Conservation (phyloP, 1,140 invertebrate species). For the Drosophila sucinea region DNA sequence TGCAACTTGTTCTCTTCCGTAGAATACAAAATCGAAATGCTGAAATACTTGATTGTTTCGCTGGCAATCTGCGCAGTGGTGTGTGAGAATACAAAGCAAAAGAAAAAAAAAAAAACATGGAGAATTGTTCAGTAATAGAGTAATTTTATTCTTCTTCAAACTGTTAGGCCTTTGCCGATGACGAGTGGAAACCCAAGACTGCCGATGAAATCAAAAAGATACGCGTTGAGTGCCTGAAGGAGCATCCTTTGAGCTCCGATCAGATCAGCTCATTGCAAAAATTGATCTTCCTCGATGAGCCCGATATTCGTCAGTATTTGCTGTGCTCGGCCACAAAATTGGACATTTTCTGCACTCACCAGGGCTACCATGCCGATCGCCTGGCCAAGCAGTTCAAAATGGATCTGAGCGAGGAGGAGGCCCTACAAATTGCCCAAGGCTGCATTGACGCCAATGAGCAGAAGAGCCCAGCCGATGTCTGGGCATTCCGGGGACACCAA, state of each 20-base stretch:
- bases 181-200: conserved; percentile 63
- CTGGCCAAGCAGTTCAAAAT: conserved; percentile 80
- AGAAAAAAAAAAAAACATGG: background rate
- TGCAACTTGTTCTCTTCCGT: conserved; percentile 24
- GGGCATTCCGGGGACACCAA: conserved; percentile 75
- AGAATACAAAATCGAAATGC: conserved; percentile 43
- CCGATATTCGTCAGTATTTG: conserved; percentile 69
- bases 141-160: conserved; percentile 1
- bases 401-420: conserved; percentile 72
- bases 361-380: conserved; percentile 77
- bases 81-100: conserved; percentile 40
- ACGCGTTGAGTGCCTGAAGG: conserved; percentile 64
- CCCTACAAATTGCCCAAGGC: conserved; percentile 60
- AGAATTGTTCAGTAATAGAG: too few species aligned
- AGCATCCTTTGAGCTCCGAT: conserved; percentile 51
- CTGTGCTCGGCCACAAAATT: conserved; percentile 67
- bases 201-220: conserved; percentile 65
- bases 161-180: conserved; percentile 55
- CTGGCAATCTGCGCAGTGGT: conserved; percentile 68
- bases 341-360: conserved; percentile 70
- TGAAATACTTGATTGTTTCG: conserved; percentile 63
- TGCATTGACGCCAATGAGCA: conserved; percentile 68
- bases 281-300: conserved; percentile 69
- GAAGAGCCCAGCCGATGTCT: conserved; percentile 57
- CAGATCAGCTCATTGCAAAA: conserved; percentile 63